Conservation (phyloP, 2,113 vertebrate species). For the Sphyrna mokarran region DNA sequence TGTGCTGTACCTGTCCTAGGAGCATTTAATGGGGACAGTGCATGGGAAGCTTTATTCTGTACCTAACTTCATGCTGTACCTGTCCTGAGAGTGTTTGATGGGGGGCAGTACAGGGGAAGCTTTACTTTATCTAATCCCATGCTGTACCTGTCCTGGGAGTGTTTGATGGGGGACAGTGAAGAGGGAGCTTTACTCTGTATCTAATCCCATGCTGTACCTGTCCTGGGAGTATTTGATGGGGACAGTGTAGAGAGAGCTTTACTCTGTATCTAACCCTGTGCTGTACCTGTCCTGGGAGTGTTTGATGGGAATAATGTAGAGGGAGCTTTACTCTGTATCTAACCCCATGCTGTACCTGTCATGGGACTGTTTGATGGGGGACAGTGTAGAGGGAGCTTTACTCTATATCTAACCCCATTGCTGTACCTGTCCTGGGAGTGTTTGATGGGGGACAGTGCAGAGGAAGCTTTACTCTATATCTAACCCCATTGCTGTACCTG, state of each 20-base stretch:
- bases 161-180: not conserved
- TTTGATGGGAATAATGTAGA: not conserved
- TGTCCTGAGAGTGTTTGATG: not conserved
- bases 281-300: not conserved
- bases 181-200: not conserved
- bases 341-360: not conserved
- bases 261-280: not conserved
- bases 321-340: not conserved
- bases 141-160: too few species aligned
- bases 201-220: not conserved
- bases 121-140: too few species aligned
- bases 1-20: not conserved
- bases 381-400: too few species aligned
- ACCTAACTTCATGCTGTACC: not conserved
- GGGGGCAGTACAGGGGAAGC: too few species aligned
- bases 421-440: not conserved
- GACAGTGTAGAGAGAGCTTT: not conserved
- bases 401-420: too few species aligned
- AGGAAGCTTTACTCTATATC: not conserved
- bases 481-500: not conserved
- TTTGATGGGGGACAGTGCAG: not conserved
- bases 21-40: not conserved
- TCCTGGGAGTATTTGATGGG: not conserved
- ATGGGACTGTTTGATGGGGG: not conserved
- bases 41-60: not conserved